Conservation (phyloP, 2,797 vertebrate species). For the Peromyscus aztecus region DNA sequence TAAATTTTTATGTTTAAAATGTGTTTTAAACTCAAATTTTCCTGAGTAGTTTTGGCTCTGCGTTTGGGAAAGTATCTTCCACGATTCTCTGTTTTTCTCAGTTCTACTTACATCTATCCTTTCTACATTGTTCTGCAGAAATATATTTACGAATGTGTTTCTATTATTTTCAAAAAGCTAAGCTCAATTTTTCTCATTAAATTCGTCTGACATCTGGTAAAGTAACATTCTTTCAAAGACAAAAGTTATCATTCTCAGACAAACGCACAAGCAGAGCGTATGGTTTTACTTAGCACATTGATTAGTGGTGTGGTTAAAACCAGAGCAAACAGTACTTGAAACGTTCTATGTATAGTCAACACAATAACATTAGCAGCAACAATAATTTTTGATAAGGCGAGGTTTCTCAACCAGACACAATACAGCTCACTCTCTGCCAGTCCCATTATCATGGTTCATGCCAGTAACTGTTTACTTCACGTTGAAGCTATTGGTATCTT, state of each 20-base stretch:
- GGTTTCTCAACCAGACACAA: background rate
- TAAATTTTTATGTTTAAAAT: conserved; percentile 72
- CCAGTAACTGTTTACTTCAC: background rate
- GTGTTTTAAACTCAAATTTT: conserved; percentile 75
- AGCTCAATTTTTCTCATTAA: background rate
- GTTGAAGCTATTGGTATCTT: background rate
- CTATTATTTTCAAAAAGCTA: background rate
- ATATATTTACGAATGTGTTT: background rate
- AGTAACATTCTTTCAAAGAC: background rate
- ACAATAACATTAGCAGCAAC: background rate
- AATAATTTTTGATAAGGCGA: background rate
- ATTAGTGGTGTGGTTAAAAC: background rate
- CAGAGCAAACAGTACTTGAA: background rate
- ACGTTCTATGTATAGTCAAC: background rate
- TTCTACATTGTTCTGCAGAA: background rate
- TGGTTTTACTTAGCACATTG: conserved; percentile 12
- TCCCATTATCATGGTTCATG: background rate
- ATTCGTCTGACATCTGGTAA: conserved; percentile 15
- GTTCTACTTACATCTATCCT: background rate
- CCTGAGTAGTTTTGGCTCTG: conserved; percentile 4
- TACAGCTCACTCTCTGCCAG: background rate
- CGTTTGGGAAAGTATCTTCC: background rate
- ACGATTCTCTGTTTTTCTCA: background rate
- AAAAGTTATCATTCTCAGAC: background rate
- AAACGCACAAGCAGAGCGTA: background rate